A percentile compares a stretch with the other conserved stretches of the same genome.
These are phyloP conservation scores for Lophius americanus DNA, from an alignment of 2,797 vertebrate species.

Conservation along the genomic window DNA sequence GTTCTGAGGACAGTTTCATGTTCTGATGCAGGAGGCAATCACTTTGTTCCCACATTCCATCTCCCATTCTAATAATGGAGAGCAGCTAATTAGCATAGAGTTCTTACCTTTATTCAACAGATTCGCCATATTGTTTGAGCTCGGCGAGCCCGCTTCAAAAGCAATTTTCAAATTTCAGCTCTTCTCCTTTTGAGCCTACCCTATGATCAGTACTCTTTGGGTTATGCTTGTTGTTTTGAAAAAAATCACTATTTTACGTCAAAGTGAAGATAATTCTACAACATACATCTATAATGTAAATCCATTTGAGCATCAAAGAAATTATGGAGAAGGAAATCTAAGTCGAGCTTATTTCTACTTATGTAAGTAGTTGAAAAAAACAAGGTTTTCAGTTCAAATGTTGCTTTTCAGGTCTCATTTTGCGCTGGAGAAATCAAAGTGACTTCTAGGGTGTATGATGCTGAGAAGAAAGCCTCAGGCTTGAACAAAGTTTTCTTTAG, in stretches of 20 bases:
- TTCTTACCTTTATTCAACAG: slow-evolving; percentile 80
- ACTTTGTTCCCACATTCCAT: slow-evolving; percentile 83
- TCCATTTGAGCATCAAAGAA: slow-evolving; percentile 29
- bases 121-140: slow-evolving; percentile 72
- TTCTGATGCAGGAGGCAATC: slow-evolving; percentile 80
- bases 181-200: slow-evolving; percentile 54
- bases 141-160: slow-evolving; percentile 72
- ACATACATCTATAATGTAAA: slow-evolving; percentile 31
- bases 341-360: slow-evolving; percentile 28
- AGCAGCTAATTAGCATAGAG: slow-evolving; percentile 83
- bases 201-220: slow-evolving; percentile 62
- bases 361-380: slow-evolving; percentile 22
- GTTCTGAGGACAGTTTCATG: slow-evolving; percentile 86
- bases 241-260: slow-evolving; percentile 31
- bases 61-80: slow-evolving; percentile 83
- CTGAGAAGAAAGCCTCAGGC: slow-evolving; percentile 55
- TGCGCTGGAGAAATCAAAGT: slow-evolving; percentile 51
- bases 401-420: slow-evolving; percentile 33
- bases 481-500: slow-evolving; percentile 67
- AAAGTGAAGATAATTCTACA: slow-evolving; percentile 37
- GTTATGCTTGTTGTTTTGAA: slow-evolving; percentile 55
- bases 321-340: slow-evolving; percentile 17
- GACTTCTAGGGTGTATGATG: slow-evolving; percentile 26
- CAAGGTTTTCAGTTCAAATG: slow-evolving; percentile 37
- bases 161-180: slow-evolving; percentile 64